Percentiles rank a stretch among this genome's conserved stretches.
Conservation (phyloP, 2,888 invertebrate genomes). For the Cataglyphis rosenhaueri region DNA sequence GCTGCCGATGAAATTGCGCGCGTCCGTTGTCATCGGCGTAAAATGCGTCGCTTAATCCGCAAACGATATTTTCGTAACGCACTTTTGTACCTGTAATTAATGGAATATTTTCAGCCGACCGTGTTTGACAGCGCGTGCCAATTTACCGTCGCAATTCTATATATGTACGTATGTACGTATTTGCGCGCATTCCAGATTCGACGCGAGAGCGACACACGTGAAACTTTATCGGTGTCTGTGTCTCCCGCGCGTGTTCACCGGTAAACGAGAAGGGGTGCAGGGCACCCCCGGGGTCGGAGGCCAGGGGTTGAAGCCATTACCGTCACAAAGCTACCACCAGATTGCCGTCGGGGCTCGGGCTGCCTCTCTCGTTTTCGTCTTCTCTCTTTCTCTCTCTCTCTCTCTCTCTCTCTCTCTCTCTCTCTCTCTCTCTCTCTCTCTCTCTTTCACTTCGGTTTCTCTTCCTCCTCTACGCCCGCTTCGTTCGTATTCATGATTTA, state of each 20-base stretch:
- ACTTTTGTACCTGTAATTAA: constrained; percentile 51
- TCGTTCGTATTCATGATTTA: constrained; percentile 85
- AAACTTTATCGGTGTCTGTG: constrained; percentile 4
- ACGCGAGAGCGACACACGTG: constrained; percentile 30
- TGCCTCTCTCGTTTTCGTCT: constrained; percentile 65
- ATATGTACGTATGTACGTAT: constrained; percentile 10
- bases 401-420: constrained; percentile 31
- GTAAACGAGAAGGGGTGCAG: constrained; percentile 76
- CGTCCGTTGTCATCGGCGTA: constrained; percentile 13
- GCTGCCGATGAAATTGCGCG: constrained; percentile 22
- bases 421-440: constrained; percentile 24
- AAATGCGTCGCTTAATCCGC: constrained; percentile 47
- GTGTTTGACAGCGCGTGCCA: constrained; percentile 25
- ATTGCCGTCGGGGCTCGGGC: constrained; percentile 83
- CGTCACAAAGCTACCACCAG: constrained; percentile 85
- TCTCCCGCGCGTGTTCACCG: constrained; percentile 64
- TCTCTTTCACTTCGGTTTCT: constrained; percentile 34
- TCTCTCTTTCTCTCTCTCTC: neutral
- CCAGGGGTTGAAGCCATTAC: constrained; percentile 83
- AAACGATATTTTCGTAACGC: constrained; percentile 44
- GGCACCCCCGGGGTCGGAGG: constrained; percentile 72
- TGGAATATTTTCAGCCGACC: constrained; percentile 51
- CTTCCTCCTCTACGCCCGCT: constrained; percentile 72
- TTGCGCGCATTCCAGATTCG: constrained; percentile 32
- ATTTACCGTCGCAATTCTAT: constrained; percentile 30